Conservation (phyloP, 2,113 vertebrate genomes). For the Pica pica region DNA sequence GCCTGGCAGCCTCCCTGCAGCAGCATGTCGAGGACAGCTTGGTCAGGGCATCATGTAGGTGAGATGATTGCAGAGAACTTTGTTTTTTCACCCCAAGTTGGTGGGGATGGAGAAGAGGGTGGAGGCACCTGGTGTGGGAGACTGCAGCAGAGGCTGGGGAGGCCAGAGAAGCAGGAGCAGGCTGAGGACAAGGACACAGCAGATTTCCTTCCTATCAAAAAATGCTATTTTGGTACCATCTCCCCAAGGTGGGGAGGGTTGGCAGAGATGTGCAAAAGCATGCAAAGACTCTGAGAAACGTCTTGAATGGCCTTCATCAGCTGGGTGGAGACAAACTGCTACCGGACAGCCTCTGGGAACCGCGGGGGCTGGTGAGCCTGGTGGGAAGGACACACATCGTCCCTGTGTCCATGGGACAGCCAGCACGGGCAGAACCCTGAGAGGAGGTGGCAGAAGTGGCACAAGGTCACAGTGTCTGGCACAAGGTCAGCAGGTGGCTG, state of each 20-base stretch:
- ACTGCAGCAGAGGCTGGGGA: neutral
- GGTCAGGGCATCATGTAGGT: rapidly evolving
- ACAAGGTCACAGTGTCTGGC: neutral
- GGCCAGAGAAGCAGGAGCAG: neutral
- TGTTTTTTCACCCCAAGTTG: neutral
- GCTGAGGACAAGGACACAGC: neutral
- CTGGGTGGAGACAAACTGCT: neutral
- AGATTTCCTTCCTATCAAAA: neutral
- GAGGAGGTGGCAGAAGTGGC: neutral
- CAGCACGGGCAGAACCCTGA: rapidly evolving
- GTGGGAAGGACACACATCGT: neutral
- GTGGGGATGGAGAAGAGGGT: neutral
- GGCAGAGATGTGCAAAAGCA: neutral
- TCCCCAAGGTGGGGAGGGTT: neutral
- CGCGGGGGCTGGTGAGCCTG: rapidly evolving
- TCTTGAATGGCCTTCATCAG: neutral
- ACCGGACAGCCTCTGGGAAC: rapidly evolving
- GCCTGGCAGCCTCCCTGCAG: neutral
- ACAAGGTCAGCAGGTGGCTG: neutral
- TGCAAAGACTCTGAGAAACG: neutral
- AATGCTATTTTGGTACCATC: neutral
- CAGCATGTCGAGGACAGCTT: rapidly evolving
- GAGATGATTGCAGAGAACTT: neutral
- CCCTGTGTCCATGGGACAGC: rapidly evolving
- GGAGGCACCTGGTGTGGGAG: neutral